Base-by-base conservation (phyloP, 1,140 invertebrate genomes). In the Bombus confusus region DNA sequence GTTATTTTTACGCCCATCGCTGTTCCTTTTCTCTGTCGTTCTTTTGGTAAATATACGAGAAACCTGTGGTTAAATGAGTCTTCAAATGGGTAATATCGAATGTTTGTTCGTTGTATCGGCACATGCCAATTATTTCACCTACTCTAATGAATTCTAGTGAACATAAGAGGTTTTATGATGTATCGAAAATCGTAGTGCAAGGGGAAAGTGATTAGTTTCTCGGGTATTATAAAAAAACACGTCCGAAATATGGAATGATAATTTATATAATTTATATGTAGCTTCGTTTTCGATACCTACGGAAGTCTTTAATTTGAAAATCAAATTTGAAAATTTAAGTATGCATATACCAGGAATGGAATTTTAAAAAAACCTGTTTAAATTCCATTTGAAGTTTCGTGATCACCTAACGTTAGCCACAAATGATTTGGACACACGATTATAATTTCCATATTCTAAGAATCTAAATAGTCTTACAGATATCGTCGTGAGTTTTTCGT, bases 1-100 rank as follows among this genome's bases (percentile, higher is more conserved):
- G 52, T 62, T 80, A 79, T 72, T 47, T 80, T 43, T 79, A 62
- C 52, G 59, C 28, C 12, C 37, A 8, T 15, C 25, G n/a, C n/a
- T 39, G 1, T 39, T 10, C 28, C 15, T 31, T 15, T 34, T 22
- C 43, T 41, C 59, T 31, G 57, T 8, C 62, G 2, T 37, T 57
- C 69, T 18, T 10, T 75, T 10, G 47, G n/a, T 10, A 83, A 78
- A 78, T 83, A 78, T 4, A 31, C 39, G 13, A 0, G 37, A 62
- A n/a, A 41, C 34, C 22, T 22, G 74, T 34, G 43, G 34, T n/a
- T 22, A 28, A 74, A 74, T 22, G 43, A 31, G 41, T 59, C 28
- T 72, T 34, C 1, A 28, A 34, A n/a, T 22, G 28, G 34, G 12
- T 28, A 34, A 28, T 22, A 8, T 43, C n/a, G n/a, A 31, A n/a